phyloP scores from a whole-genome alignment of 2,888 invertebrate species.

The Acleris emargana region DNA sequence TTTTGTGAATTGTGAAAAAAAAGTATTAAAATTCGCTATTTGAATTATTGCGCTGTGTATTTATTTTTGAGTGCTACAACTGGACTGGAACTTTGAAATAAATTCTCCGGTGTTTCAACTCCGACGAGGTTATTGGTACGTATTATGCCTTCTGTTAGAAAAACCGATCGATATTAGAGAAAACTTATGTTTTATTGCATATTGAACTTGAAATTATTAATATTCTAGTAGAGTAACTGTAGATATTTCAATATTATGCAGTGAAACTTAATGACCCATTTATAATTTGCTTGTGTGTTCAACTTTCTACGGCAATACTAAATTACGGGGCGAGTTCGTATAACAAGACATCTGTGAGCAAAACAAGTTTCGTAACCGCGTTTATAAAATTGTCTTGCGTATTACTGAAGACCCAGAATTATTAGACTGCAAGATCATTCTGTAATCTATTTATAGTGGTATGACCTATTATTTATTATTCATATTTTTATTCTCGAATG shows the following conservation, averaged over 20 bases:
- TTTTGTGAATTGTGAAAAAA: conserved; percentile 34
- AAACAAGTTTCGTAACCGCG: conserved; percentile 34
- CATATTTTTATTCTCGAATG: conserved; percentile 4
- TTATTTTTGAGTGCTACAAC: conserved; percentile 29
- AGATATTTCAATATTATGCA: conserved; percentile 23
- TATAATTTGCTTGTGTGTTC: conserved; percentile 41
- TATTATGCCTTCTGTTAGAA: conserved; percentile 49
- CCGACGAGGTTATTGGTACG: conserved; percentile 34
- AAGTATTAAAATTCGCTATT: conserved; percentile 29
- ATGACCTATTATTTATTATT: conserved; percentile 14
- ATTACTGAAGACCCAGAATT: neutral
- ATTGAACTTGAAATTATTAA: conserved; percentile 44
- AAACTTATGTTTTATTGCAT: conserved; percentile 56
- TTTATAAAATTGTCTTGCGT: conserved; percentile 8
- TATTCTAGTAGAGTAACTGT: conserved; percentile 32
- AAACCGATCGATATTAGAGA: conserved; percentile 73
- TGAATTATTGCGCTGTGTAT: conserved; percentile 30
- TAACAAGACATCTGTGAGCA: conserved; percentile 8
- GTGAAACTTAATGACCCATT: conserved; percentile 45
- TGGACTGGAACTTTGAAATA: conserved; percentile 10
- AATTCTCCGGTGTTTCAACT: neutral
- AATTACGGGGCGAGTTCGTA: conserved; percentile 18
- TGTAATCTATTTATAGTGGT: neutral
- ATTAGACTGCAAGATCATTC: neutral
- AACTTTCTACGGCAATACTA: conserved; percentile 47